Percentiles rank a stretch among this genome's conserved stretches.
Evolutionary conservation across 2,888 invertebrate genomes (phyloP).

Genomic region (Pherbina coryleti): DNA sequence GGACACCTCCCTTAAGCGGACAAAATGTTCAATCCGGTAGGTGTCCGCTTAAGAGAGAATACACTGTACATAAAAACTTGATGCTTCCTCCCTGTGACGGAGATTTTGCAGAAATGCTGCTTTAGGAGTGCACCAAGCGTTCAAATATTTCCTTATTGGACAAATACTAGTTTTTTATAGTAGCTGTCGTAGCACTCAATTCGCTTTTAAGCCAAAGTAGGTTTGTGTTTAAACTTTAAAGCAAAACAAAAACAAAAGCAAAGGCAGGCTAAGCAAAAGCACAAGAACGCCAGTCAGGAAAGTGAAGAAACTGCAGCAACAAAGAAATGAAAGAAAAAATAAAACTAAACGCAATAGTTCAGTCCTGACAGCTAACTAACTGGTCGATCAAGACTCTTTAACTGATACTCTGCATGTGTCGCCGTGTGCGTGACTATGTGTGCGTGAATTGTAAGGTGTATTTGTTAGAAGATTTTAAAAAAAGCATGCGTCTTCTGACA

Average conservation of each 20-base stretch:
- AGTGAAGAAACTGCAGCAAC: conserved; percentile 20
- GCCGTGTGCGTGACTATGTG: background rate
- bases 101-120: too few relatives aligned
- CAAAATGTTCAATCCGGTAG: too few relatives aligned
- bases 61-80: too few relatives aligned
- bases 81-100: too few relatives aligned
- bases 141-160: background rate
- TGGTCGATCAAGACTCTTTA: conserved; percentile 10
- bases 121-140: too few relatives aligned
- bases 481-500: background rate
- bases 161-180: background rate
- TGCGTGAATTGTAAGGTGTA: background rate
- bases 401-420: background rate
- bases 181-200: background rate
- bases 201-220: conserved; percentile 10
- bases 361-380: background rate
- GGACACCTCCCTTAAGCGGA: too few relatives aligned
- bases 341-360: background rate
- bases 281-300: conserved; percentile 12
- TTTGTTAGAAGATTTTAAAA: background rate
- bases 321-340: background rate
- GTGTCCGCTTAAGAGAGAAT: too few relatives aligned
- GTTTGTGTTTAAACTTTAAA: background rate
- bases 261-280: background rate
- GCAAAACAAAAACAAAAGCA: background rate